Percentiles rank a stretch among this genome's conserved stretches.
These are phyloP conservation scores for Bombus fervidus DNA, from an alignment of 1,140 invertebrate genomes.

Conservation along the genomic window DNA sequence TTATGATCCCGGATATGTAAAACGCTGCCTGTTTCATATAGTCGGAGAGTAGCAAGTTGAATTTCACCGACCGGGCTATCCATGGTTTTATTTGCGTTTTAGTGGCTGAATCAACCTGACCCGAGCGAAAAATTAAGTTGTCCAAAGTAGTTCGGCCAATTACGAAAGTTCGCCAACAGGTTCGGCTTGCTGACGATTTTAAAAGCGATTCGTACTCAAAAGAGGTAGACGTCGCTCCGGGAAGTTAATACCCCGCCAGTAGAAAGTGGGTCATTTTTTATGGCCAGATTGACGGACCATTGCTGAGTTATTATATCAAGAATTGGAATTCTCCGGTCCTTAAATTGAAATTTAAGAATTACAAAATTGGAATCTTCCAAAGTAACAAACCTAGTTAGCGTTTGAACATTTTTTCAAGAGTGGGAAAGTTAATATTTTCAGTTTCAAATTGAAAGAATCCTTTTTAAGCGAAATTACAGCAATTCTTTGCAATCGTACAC, in stretches of 20 bases:
- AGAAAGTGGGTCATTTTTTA: not conserved
- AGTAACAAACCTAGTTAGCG: too few relatives aligned
- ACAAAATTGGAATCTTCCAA: too few relatives aligned
- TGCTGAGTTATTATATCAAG: not conserved
- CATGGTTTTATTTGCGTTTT: slow-evolving; percentile 12
- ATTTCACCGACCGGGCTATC: not conserved
- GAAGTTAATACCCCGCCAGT: not conserved
- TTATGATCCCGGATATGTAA: not conserved
- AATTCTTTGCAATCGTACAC: too few relatives aligned
- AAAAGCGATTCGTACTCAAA: slow-evolving; percentile 9
- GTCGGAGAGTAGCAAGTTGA: too few relatives aligned
- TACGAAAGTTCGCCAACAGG: slow-evolving; percentile 22
- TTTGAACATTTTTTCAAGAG: too few relatives aligned
- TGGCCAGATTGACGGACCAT: not conserved
- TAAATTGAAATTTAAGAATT: not conserved
- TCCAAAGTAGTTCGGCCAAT: slow-evolving; percentile 35
- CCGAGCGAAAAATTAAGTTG: slow-evolving; percentile 31
- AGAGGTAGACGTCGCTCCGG: not conserved
- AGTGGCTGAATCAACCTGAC: not conserved
- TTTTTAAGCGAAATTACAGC: too few relatives aligned
- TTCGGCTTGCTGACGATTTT: slow-evolving; percentile 4
- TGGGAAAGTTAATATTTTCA: too few relatives aligned
- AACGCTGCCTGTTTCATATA: not conserved
- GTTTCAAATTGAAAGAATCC: too few relatives aligned
- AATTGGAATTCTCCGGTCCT: not conserved